phyloP scores from a whole-genome alignment of 2,888 invertebrate genomes.

The Entomobrya multifasciata region DNA sequence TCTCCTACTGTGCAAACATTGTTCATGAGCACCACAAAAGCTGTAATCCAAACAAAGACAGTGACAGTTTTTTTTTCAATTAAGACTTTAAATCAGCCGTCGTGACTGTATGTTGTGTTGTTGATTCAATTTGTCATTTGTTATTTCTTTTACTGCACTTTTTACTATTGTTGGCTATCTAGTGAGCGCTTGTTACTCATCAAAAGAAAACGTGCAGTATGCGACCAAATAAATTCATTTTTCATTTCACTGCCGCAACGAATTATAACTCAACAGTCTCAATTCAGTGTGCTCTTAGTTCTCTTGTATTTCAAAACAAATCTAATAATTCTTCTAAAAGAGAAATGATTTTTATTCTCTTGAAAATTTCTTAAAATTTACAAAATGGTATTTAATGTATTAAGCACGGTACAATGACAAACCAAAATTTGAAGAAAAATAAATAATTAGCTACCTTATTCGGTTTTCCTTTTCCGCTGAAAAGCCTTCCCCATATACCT shows the following conservation, averaged over 20 bases:
- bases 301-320: not conserved
- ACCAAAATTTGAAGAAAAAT: slow-evolving; percentile 29
- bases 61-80: slow-evolving; percentile 24
- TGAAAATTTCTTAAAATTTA: slow-evolving; percentile 27
- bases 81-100: slow-evolving; percentile 10
- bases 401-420: slow-evolving; percentile 50
- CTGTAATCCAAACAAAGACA: not conserved
- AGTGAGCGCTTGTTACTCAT: slow-evolving; percentile 48
- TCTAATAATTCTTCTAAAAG: not conserved
- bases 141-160: slow-evolving; percentile 5
- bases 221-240: slow-evolving; percentile 60
- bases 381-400: slow-evolving; percentile 40
- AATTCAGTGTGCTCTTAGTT: not conserved
- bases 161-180: slow-evolving; percentile 4
- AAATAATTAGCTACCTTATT: slow-evolving; percentile 3
- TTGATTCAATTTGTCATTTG: slow-evolving; percentile 37
- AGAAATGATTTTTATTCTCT: not conserved
- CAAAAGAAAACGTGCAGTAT: slow-evolving; percentile 46
- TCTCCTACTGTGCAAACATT: slow-evolving; percentile 5
- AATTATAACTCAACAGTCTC: not conserved
- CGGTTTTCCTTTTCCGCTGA: not conserved
- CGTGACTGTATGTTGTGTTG: not conserved
- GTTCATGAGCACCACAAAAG: not conserved
- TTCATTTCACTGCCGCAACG: slow-evolving; percentile 48
- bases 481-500: too few species aligned